Conservation (phyloP, 2,888 invertebrate genomes). For the Dryobota labecula region DNA sequence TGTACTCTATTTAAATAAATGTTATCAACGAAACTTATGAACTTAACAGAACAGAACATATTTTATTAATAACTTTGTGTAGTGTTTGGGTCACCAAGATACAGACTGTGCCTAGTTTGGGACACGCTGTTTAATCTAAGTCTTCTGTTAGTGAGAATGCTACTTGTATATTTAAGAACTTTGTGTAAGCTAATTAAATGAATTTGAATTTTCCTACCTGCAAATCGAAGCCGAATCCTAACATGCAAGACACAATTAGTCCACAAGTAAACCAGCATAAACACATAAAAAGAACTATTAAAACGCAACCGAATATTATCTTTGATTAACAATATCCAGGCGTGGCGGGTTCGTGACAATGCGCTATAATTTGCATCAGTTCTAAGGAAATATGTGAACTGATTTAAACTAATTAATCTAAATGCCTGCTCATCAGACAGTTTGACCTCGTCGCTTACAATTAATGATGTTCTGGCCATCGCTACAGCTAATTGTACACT, state of each 20-base stretch:
- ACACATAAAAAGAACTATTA: slow-evolving; percentile 18
- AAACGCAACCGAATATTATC: slow-evolving; percentile 24
- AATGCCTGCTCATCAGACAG: slow-evolving; percentile 50
- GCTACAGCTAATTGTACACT: slow-evolving; percentile 55
- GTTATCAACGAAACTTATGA: too few relatives aligned
- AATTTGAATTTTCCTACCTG: slow-evolving; percentile 4
- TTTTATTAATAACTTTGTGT: too few relatives aligned
- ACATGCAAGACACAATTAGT: slow-evolving; percentile 12
- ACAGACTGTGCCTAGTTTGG: too few relatives aligned
- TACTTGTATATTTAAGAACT: too few relatives aligned
- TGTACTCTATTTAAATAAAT: too few relatives aligned
- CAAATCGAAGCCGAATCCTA: slow-evolving; percentile 3
- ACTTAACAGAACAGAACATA: too few relatives aligned
- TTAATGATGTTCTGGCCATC: slow-evolving; percentile 46
- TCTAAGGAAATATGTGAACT: slow-evolving; percentile 57
- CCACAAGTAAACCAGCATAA: slow-evolving; percentile 8
- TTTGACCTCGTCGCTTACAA: slow-evolving; percentile 50
- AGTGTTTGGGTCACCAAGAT: too few relatives aligned
- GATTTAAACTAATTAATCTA: slow-evolving; percentile 55
- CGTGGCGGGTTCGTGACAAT: slow-evolving; percentile 54
- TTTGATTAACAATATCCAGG: slow-evolving; percentile 36
- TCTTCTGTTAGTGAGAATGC: too few relatives aligned
- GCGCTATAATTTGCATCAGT: slow-evolving; percentile 44
- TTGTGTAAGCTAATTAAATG: too few relatives aligned
- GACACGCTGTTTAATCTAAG: too few relatives aligned